These are phyloP conservation scores for Brevimyrus niger DNA, from an alignment of 2,113 vertebrate genomes.

Conservation along the genomic window DNA sequence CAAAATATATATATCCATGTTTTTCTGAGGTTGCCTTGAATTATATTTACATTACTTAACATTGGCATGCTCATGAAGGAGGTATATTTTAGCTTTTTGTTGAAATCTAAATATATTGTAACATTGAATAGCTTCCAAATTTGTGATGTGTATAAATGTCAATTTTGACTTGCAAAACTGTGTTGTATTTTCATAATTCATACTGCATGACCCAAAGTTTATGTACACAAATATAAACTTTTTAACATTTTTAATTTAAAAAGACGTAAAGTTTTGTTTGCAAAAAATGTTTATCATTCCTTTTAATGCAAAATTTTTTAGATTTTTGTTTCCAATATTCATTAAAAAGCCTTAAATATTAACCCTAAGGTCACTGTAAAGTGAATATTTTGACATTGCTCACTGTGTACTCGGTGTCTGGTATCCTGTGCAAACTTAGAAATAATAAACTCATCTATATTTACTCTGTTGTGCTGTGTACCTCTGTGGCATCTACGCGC, in stretches of 20 bases:
- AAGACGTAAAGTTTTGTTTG: neutral
- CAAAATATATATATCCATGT: neutral
- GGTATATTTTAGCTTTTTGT: neutral
- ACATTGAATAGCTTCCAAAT: neutral
- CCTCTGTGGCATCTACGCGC: neutral
- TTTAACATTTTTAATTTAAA: slow-evolving; percentile 17
- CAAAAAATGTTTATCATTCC: neutral
- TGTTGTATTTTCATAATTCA: neutral
- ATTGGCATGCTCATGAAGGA: slow-evolving; percentile 11
- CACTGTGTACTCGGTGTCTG: neutral
- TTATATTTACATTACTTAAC: slow-evolving; percentile 7
- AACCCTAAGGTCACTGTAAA: slow-evolving; percentile 14
- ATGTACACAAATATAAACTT: slow-evolving; percentile 18
- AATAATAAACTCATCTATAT: slow-evolving; percentile 12
- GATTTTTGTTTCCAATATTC: slow-evolving; percentile 16
- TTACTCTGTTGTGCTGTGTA: slow-evolving; percentile 9
- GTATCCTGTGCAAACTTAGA: neutral
- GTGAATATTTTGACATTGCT: slow-evolving; percentile 29
- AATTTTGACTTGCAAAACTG: slow-evolving; percentile 1
- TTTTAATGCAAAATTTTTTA: neutral
- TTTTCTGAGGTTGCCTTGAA: slow-evolving; percentile 15
- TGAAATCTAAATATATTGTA: neutral
- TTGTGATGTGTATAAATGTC: neutral
- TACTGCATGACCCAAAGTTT: slow-evolving; percentile 13
- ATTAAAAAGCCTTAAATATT: slow-evolving; percentile 1